Evolutionary conservation across 2,888 invertebrate genomes (phyloP), one percentile per base, ranked within the genome.

Genomic region (Aethes cnicana): DNA sequence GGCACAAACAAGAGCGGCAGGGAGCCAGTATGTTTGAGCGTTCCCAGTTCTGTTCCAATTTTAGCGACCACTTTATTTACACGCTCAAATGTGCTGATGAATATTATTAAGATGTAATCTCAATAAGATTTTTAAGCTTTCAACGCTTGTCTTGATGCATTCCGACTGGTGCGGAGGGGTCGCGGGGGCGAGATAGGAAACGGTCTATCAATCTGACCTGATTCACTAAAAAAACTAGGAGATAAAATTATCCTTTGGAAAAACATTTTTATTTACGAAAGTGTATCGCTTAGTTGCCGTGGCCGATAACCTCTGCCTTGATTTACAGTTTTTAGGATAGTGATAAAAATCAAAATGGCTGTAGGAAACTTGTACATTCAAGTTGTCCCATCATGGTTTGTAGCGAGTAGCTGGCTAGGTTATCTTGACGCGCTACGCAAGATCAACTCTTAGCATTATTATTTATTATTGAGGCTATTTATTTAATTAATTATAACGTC

Each of bases 131-230:
- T 79, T 77, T 80, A 85, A 73, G 87, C 86, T 86, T 88, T 74
- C 72, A 70, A 79, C 76, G 86, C 84, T 86, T 83, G 73, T 81
- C 77, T 82, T 73, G 65, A 71, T 85, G 84, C 85, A 87, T 87
- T 87, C 84, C 85, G 87, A 77, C 87, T 86, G 88, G 88, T 88
- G 87, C 85, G 85, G n/a, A n/a, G n/a, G n/a, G n/a, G n/a, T n/a
- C n/a, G n/a, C n/a, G n/a, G 20, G 26, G 12, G 14, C n/a, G 18
- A 2, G 14, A 44, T 11, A 23, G 11, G 25, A 9, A 11, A 35
- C 12, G n/a, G 20, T 18, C 18, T 4, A 3, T 23, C 18, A 35
- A 21, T 28, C 33, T 35, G 35, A 49, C 14, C 35, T 42, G 33
- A 20, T 25, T 42, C 16, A 23, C n/a, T 12, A 39, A 17, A 47